Evolutionary conservation across 2,888 invertebrate genomes (phyloP).

Genomic region (Synergus laeviventris): DNA sequence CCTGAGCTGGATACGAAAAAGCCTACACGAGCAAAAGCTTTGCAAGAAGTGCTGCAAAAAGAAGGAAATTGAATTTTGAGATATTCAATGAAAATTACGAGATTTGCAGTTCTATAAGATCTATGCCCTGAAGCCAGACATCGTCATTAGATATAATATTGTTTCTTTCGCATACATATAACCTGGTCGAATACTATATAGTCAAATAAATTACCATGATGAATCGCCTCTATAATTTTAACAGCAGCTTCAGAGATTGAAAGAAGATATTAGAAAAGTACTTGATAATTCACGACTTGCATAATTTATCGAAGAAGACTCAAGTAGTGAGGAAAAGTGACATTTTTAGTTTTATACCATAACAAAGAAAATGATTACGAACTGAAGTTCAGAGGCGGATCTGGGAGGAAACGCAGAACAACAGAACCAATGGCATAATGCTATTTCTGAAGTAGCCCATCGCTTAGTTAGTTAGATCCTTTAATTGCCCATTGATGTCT

Average conservation of each 20-base stretch:
- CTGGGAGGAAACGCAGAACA: too few relatives aligned
- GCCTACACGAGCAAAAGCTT: conserved; percentile 47
- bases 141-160: conserved; percentile 62
- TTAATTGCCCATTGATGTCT: too few relatives aligned
- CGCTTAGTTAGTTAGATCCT: too few relatives aligned
- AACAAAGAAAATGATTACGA: too few relatives aligned
- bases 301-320: not conserved
- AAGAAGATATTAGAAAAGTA: not conserved
- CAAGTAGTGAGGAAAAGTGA: too few relatives aligned
- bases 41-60: conserved; percentile 55
- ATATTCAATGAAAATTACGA: conserved; percentile 53
- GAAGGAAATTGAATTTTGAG: conserved; percentile 55
- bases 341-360: too few relatives aligned
- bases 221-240: not conserved
- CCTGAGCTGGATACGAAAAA: conserved; percentile 62
- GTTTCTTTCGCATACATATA: conserved; percentile 32
- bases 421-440: too few relatives aligned
- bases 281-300: not conserved
- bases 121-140: conserved; percentile 57
- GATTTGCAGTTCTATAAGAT: conserved; percentile 49
- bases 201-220: not conserved
- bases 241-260: not conserved
- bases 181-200: not conserved
- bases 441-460: too few relatives aligned
- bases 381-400: too few relatives aligned